Evolutionary conservation across 2,113 vertebrate species (phyloP).

Genomic region (Nycticorax nycticorax): DNA sequence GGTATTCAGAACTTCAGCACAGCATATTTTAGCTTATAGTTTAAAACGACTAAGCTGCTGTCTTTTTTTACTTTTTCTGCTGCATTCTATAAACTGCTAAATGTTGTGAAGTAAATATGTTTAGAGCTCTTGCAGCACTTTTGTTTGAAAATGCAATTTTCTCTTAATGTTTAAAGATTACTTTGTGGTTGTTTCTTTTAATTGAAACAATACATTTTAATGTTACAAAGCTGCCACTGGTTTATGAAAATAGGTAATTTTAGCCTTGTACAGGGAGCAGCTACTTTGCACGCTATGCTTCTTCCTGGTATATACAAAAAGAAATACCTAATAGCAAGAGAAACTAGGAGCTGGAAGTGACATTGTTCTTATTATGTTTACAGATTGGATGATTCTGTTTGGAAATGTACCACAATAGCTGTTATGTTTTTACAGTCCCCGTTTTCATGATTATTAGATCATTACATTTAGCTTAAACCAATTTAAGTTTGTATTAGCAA

Average conservation of each 20-base stretch:
- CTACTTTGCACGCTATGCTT: neutral
- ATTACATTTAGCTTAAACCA: constrained; percentile 57
- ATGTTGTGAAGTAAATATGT: neutral
- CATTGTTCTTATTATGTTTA: neutral
- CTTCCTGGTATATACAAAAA: neutral
- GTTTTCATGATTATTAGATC: constrained; percentile 60
- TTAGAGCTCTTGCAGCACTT: neutral
- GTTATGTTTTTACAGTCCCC: neutral
- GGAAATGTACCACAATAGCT: constrained; percentile 17
- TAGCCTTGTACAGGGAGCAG: neutral
- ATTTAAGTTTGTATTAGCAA: constrained; percentile 55
- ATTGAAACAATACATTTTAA: constrained; percentile 70
- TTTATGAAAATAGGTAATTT: constrained; percentile 54
- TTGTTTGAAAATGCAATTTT: constrained; percentile 50
- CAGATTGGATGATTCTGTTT: neutral
- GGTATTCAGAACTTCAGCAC: neutral
- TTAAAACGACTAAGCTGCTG: neutral
- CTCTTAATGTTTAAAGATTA: constrained; percentile 55
- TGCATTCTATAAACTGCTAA: neutral
- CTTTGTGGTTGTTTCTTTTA: constrained; percentile 54
- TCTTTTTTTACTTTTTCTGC: neutral
- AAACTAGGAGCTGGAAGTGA: neutral
- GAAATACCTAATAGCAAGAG: neutral
- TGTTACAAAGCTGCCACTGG: constrained; percentile 20
- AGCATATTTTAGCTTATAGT: neutral